Percentiles rank a stretch among this genome's conserved stretches.
Conservation (phyloP, 2,797 vertebrate genomes). For the Brotula barbata region DNA sequence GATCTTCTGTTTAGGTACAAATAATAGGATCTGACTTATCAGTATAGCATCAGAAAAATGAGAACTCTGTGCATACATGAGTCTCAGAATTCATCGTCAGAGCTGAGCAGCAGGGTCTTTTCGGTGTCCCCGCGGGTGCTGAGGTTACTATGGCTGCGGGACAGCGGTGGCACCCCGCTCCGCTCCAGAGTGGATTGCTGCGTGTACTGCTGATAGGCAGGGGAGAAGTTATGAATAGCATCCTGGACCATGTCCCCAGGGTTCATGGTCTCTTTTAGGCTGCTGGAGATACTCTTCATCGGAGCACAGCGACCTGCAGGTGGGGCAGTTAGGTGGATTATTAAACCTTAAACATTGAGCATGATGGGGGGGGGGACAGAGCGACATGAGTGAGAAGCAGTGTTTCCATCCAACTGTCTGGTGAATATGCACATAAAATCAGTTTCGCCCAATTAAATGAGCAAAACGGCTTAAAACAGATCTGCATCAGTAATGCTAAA, state of each 20-base stretch:
- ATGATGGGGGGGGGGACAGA: not conserved
- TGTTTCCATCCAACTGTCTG: not conserved
- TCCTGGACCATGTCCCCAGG: slow-evolving; percentile 98
- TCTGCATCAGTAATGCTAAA: not conserved
- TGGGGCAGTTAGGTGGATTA: not conserved
- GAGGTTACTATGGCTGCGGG: slow-evolving; percentile 88
- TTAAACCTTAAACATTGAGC: slow-evolving; percentile 3
- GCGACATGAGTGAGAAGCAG: not conserved
- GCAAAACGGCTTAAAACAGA: not conserved
- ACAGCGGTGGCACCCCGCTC: slow-evolving; percentile 79
- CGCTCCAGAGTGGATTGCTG: slow-evolving; percentile 95
- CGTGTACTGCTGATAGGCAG: slow-evolving; percentile 99
- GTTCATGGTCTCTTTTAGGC: slow-evolving; percentile 99
- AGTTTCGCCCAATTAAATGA: not conserved
- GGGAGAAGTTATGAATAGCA: slow-evolving; percentile 99
- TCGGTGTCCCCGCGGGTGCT: slow-evolving; percentile 87
- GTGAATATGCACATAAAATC: too few relatives aligned
- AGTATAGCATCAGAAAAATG: not conserved
- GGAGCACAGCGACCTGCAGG: slow-evolving; percentile 91
- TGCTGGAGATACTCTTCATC: slow-evolving; percentile 99
- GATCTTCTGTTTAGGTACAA: slow-evolving; percentile 23
- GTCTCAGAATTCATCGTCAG: slow-evolving; percentile 93
- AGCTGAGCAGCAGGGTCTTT: slow-evolving; percentile 97
- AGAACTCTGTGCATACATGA: slow-evolving; percentile 1
- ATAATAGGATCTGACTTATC: slow-evolving; percentile 27